These are phyloP conservation scores for Hemaris fuciformis DNA, from an alignment of 2,888 invertebrate genomes.

Conservation along the genomic window DNA sequence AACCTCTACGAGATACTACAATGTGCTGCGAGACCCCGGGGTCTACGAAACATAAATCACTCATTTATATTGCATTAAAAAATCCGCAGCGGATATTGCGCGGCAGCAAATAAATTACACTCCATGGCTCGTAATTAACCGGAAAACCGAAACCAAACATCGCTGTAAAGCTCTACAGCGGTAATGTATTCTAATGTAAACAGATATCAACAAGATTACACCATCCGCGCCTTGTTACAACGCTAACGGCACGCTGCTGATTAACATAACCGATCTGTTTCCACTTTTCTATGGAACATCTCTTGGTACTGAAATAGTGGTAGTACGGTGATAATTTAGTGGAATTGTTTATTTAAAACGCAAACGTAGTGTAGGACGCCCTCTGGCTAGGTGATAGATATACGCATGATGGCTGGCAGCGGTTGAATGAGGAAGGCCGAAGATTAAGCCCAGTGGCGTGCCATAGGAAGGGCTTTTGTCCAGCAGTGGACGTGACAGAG, in stretches of 20 bases:
- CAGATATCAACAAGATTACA: conserved; percentile 1
- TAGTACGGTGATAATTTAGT: no score
- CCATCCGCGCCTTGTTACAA: not conserved
- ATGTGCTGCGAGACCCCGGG: not conserved
- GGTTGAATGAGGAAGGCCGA: no score
- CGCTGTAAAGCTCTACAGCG: not conserved
- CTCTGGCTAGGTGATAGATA: no score
- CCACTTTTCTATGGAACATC: not conserved
- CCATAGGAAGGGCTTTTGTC: no score
- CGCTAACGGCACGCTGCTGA: not conserved
- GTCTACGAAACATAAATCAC: not conserved
- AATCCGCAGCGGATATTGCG: not conserved
- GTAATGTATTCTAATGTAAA: conserved; percentile 14
- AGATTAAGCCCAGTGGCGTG: no score
- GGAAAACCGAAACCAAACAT: not conserved
- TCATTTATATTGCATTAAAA: not conserved
- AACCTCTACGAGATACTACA: not conserved
- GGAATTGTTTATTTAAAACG: not conserved
- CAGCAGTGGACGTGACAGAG: no score
- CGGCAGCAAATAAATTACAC: not conserved
- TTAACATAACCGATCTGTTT: conserved; percentile 3
- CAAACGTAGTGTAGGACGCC: no score
- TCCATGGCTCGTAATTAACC: not conserved
- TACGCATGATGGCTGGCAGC: no score
- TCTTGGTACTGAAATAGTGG: not conserved